Evolutionary conservation across 2,113 vertebrate genomes (phyloP).

Genomic region (Girardinichthys multiradiatus): DNA sequence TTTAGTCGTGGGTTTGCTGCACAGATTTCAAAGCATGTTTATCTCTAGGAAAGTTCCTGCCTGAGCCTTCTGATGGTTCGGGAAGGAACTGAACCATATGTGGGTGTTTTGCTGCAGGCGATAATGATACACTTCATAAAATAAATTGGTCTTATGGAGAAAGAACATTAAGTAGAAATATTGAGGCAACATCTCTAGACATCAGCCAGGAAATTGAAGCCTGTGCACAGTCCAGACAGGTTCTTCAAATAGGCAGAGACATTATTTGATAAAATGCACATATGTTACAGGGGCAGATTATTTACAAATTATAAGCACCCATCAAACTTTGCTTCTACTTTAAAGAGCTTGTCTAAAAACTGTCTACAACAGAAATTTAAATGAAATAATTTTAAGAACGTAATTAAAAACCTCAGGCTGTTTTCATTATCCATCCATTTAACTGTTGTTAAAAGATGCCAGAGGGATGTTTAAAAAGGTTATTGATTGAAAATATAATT

Average conservation of each 20-base stretch:
- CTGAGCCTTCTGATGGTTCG: no score
- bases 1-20: no score
- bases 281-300: background rate
- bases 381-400: background rate
- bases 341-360: background rate
- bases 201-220: background rate
- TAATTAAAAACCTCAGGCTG: no score
- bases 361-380: background rate
- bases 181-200: background rate
- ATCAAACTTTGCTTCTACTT: background rate
- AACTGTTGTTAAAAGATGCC: background rate
- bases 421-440: background rate
- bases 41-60: no score
- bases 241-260: background rate
- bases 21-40: no score
- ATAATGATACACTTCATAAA: background rate
- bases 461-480: no score
- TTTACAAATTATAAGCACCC: no score
- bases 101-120: background rate
- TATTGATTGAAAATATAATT: background rate
- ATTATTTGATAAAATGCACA: background rate
- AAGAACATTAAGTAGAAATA: background rate
- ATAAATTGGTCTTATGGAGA: background rate
- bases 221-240: background rate
- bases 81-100: no score